Evolutionary conservation across 2,113 vertebrate species (phyloP), one percentile per base, ranked within the genome.

Genomic region (Paramisgurnus dabryanus): DNA sequence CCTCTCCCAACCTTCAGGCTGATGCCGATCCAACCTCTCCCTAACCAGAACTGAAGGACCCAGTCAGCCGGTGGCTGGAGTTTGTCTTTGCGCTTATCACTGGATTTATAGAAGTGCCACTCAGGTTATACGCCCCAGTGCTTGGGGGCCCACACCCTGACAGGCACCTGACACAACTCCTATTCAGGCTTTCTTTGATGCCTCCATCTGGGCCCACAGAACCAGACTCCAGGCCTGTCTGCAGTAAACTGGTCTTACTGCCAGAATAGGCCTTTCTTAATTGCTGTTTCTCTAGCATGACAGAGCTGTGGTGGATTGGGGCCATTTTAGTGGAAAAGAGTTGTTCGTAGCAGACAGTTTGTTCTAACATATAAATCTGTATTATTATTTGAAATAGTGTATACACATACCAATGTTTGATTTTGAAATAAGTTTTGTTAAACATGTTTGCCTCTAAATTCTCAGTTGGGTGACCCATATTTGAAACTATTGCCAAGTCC

Each of bases 21-120:
- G 76, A 27, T 70, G 45, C 50, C 43, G 18, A 49, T 73, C 63
- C 69, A 55, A 78, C 41, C 65, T 50, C 57, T 9, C 79, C 85
- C 82, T 97, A 97, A 98, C 93, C 94, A 93, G 93, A 95, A 91
- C 93, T 97, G 96, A 98, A 95, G 91, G 94, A 89, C 94, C 93
- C 91, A 92, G 93, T 94, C 92, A 96, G 94, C 94, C 93, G 94
- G 93, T 90, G 94, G 93, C 92, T 90, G 22, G 92, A 95, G 95
- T 96, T 96, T 97, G 95, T 96, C 95, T 97, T 93, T 90, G 90
- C 93, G 90, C 95, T 96, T 95, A 96, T 98, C 96, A 95, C 93
- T 91, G 86, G 95, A 92, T 96, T 99, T 97, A 97, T 96, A 96
- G 95, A 96, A 93, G 93, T 97, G 96, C 94, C 96, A 97, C 90